Base-by-base conservation (phyloP, 2,797 vertebrate species). In the Ammospiza maritima region DNA sequence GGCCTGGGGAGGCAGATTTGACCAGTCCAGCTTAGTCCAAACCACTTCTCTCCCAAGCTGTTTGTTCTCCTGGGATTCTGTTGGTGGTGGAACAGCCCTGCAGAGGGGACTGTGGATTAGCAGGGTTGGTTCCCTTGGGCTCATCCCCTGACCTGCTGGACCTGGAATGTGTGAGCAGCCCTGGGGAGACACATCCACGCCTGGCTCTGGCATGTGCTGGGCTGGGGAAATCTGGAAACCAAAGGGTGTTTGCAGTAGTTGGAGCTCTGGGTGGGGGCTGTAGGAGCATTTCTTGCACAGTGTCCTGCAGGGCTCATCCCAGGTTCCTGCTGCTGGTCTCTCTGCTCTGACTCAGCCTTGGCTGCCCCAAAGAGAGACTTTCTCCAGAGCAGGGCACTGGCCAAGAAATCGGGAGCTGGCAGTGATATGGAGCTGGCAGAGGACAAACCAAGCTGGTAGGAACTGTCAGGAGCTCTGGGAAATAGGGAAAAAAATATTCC, bases 361-460 rank as follows among this genome's bases (percentile, higher is more conserved):
- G 75, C 89, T 82, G 57, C 82, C 58, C 60, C 32, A 29, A 6
- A 60, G 53, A 36, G 29, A 66, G 23, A 5, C 4, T 4, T 66
- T 87, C 44, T 66, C 71, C 3, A 7, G 45, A 75, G 51, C 3
- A 84, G 84, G 47, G 69, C 69, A 25, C 54, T 38, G 66, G 81
- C 86, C 64, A 62, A 75, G 75, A 93, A 85, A 80, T 80, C 72
- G 27, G 62, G 70, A 90, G 89, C 87, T 95, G 90, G 82, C 88
- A 91, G 75, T 36, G 57, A 54, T 61, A 23, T 0, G 6, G 79
- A 85, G 60, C 82, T 95, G 93, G 89, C 94, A 94, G 82, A 64
- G 79, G 50, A 53, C 61, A 69, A 87, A 71, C 53, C 21, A 27
- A 60, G 85, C 89, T 90, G 91, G 83, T 86, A 90, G 88, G 44